Base-by-base conservation (phyloP, 2,797 vertebrate species). In the Allochrocebus solatus region DNA sequence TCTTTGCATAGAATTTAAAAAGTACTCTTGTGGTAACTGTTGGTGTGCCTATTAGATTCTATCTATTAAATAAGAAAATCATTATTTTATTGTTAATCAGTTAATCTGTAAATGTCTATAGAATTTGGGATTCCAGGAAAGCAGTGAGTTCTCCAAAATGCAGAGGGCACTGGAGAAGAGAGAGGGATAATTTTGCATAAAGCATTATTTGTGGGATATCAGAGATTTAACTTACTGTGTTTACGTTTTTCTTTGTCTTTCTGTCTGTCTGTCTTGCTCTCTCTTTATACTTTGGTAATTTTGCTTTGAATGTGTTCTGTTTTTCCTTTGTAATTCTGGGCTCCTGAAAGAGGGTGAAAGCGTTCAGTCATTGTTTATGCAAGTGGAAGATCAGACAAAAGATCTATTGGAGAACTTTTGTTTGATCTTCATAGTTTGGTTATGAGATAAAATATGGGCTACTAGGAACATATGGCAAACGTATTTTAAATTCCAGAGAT, bases 401-500 rank as follows among this genome's bases (percentile, higher is more conserved):
- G 79, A 46, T 86, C 41, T 83, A 26, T 64, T 36, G 67, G 53
- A 57, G 81, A 81, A 82, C 24, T 89, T 89, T 61, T 89, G 55
- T 91, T 91, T 91, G 61, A 88, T 83, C 57, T 78, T 86, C 43
- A 46, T 80, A 57, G 80, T 84, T 89, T 95, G n/a, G 53, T 64
- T 83, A 26, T n/a, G 91, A 74, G 75, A 95, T 72, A 87, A 91
- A 91, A 79, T 46, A 70, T 24, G 50, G 46, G 55, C 48, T 50
- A 41, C 90, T 95, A 76, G 89, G 78, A 93, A 87, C 39, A n/a
- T 81, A 43, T 93, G 89, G 78, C 50, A 79, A 89, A 48, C n/a
- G 55, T 95, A 46, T 82, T 92, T 93, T 61, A 97, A 74, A 81
- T 95, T 96, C 61, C 33, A 76, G 67, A 46, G 67, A 61, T 91